phyloP scores from a whole-genome alignment of 2,888 invertebrate species.

The Spisula subtruncata region DNA sequence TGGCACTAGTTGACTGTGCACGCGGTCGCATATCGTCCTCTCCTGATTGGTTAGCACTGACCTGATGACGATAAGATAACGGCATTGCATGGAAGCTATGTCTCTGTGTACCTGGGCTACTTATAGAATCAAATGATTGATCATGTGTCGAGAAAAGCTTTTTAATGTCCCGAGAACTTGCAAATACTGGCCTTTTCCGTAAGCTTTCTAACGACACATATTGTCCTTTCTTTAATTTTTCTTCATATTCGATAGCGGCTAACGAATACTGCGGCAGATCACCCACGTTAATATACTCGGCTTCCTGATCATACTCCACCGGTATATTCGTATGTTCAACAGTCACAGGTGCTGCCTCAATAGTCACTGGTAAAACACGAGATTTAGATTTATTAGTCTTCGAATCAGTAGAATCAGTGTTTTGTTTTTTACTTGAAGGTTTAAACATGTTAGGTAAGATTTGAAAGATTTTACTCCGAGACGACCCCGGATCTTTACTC shows the following conservation, averaged over 20 bases:
- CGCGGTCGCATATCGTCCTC: constrained; percentile 72
- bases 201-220: constrained; percentile 75
- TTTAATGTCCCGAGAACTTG: constrained; percentile 83
- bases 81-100: constrained; percentile 80
- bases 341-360: constrained; percentile 3
- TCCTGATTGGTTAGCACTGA: constrained; percentile 55
- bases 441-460: constrained; percentile 73
- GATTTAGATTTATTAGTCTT: constrained; percentile 52
- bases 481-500: constrained; percentile 45
- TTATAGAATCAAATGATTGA: constrained; percentile 72
- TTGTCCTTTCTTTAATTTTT: constrained; percentile 69
- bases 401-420: constrained; percentile 52
- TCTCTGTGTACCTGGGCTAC: constrained; percentile 70
- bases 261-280: constrained; percentile 70
- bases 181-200: constrained; percentile 79
- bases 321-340: constrained; percentile 33
- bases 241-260: constrained; percentile 63
- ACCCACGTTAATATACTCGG: constrained; percentile 66
- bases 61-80: constrained; percentile 67
- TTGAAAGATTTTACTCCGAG: constrained; percentile 68
- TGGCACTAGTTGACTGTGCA: constrained; percentile 75
- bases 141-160: constrained; percentile 81
- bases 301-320: constrained; percentile 55
- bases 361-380: constrained; percentile 40
- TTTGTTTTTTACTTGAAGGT: constrained; percentile 67